Evolutionary conservation across 1,140 invertebrate species (phyloP).

Genomic region (Trichonephila inaurata): DNA sequence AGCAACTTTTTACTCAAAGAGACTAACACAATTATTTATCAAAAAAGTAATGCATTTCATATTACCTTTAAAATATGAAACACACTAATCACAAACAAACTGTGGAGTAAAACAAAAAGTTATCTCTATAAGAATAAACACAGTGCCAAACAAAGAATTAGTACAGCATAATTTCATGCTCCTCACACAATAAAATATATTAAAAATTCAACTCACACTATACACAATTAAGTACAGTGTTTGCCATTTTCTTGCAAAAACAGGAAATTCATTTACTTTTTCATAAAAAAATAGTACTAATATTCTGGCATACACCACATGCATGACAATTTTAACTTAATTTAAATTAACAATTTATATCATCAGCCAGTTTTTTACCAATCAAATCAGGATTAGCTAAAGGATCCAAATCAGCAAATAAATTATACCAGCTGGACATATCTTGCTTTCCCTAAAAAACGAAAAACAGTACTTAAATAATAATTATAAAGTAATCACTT

Average conservation of each 20-base stretch:
- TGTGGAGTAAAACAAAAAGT: neutral
- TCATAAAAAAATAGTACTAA: constrained; percentile 23
- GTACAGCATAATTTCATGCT: neutral
- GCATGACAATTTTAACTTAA: neutral
- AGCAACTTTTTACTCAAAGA: neutral
- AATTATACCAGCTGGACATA: constrained; percentile 89
- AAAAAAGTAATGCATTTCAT: neutral
- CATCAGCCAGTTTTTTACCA: constrained; percentile 81
- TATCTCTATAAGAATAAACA: neutral
- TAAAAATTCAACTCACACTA: neutral
- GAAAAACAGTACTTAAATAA: neutral
- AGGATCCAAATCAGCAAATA: constrained; percentile 96
- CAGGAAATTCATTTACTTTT: neutral
- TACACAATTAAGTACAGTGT: neutral
- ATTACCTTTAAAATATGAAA: neutral
- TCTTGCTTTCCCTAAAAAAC: constrained; percentile 79
- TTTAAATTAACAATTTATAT: constrained; percentile 78
- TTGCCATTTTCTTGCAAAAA: neutral
- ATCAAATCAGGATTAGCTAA: constrained; percentile 88
- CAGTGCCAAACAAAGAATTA: neutral
- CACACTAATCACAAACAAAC: neutral
- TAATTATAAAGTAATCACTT: no score
- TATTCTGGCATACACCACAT: neutral
- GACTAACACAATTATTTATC: neutral
- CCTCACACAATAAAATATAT: neutral